phyloP scores from a whole-genome alignment of 2,888 invertebrate species.

The Phyto melanocephala region DNA sequence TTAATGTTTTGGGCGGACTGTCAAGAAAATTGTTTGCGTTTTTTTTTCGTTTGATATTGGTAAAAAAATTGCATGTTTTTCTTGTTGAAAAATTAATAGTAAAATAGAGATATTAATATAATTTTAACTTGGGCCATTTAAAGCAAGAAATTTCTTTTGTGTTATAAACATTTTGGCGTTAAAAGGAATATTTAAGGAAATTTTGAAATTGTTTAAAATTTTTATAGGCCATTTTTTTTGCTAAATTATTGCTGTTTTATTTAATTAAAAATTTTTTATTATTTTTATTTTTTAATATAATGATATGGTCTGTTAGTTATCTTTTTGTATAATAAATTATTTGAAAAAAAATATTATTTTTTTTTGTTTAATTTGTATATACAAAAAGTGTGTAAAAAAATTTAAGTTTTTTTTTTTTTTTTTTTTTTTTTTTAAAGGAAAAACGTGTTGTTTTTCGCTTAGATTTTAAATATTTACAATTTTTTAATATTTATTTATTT shows the following conservation, averaged over 20 bases:
- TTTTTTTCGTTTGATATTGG: slow-evolving; percentile 3
- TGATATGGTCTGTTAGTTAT: slow-evolving; percentile 64
- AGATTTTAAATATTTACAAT: slow-evolving; percentile 34
- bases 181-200: neutral
- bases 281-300: slow-evolving; percentile 52
- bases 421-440: neutral
- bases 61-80: too few relatives aligned
- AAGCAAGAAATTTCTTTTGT: too few relatives aligned
- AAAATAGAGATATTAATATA: too few relatives aligned
- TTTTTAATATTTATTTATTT: slow-evolving; percentile 23
- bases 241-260: slow-evolving; percentile 1
- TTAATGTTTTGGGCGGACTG: slow-evolving; percentile 59
- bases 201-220: neutral
- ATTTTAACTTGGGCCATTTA: too few relatives aligned
- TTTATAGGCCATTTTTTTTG: slow-evolving; percentile 15
- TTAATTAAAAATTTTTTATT: slow-evolving; percentile 37
- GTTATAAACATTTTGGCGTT: too few relatives aligned
- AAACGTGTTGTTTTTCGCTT: slow-evolving; percentile 15
- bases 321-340: slow-evolving; percentile 41
- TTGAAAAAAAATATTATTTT: slow-evolving; percentile 68
- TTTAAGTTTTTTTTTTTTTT: neutral
- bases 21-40: slow-evolving; percentile 24
- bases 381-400: slow-evolving; percentile 46
- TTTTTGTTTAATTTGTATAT: slow-evolving; percentile 43
- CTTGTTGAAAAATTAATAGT: too few relatives aligned